phyloP scores from a whole-genome alignment of 2,113 vertebrate genomes.

The Bambusicola thoracicus region DNA sequence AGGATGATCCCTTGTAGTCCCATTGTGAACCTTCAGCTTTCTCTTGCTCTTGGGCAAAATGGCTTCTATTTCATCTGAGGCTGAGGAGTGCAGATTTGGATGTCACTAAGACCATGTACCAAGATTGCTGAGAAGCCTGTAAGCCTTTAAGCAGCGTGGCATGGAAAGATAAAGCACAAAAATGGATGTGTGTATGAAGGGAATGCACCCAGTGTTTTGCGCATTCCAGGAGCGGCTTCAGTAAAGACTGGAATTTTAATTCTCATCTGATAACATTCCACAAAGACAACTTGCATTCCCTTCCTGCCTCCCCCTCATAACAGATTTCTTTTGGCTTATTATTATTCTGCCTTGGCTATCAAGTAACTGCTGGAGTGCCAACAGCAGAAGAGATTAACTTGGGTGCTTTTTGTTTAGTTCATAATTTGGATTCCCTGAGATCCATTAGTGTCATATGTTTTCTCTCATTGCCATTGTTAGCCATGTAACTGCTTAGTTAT shows the following conservation, averaged over 20 bases:
- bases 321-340: background rate
- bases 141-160: background rate
- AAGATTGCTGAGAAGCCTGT: background rate
- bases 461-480: background rate
- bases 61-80: background rate
- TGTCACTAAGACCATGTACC: background rate
- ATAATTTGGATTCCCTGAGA: background rate
- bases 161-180: slow-evolving; percentile 10
- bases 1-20: background rate
- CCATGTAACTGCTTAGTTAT: background rate
- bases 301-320: background rate
- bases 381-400: background rate
- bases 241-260: slow-evolving; percentile 43
- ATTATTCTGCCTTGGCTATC: slow-evolving; percentile 36
- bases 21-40: background rate
- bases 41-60: background rate
- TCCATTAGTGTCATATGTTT: background rate
- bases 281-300: slow-evolving; percentile 6
- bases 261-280: slow-evolving; percentile 51
- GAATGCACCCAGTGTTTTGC: slow-evolving; percentile 24
- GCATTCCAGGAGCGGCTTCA: slow-evolving; percentile 46
- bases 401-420: slow-evolving; percentile 1
- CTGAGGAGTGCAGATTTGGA: background rate
- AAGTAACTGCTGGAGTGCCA: background rate
- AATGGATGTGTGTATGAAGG: background rate